A percentile compares a stretch with the other conserved stretches of the same genome.
phyloP scores from a whole-genome alignment of 2,888 invertebrate species.

The Microchrysa polita region DNA sequence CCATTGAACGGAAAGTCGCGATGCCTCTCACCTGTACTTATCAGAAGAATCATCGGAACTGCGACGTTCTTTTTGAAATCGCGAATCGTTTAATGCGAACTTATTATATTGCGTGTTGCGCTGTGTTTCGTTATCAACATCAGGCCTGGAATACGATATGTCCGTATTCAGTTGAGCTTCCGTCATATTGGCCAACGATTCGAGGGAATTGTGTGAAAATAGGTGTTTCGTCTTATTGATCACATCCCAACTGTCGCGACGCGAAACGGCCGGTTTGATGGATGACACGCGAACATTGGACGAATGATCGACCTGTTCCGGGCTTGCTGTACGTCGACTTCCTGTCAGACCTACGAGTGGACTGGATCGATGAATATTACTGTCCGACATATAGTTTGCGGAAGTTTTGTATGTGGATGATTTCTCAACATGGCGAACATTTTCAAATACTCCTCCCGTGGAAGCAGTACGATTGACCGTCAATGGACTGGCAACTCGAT shows the following conservation, averaged over 20 bases:
- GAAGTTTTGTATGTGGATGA: constrained; percentile 67
- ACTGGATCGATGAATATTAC: constrained; percentile 65
- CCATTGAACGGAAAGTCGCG: not conserved
- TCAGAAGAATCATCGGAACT: constrained; percentile 61
- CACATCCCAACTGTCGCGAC: constrained; percentile 84
- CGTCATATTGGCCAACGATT: constrained; percentile 75
- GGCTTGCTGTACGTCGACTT: constrained; percentile 68
- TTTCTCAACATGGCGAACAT: constrained; percentile 63
- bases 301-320: constrained; percentile 67
- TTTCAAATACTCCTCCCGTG: constrained; percentile 58
- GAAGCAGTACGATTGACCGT: constrained; percentile 51
- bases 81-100: constrained; percentile 61
- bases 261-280: constrained; percentile 67
- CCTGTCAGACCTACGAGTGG: constrained; percentile 66
- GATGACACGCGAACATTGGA: constrained; percentile 71
- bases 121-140: constrained; percentile 71
- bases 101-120: constrained; percentile 72
- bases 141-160: constrained; percentile 63
- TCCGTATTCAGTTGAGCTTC: constrained; percentile 69
- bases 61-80: constrained; percentile 56
- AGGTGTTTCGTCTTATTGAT: constrained; percentile 82
- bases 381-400: constrained; percentile 64
- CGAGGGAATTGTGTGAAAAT: constrained; percentile 75
- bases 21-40: constrained; percentile 52
- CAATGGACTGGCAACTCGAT: constrained; percentile 63